A percentile compares a stretch with the other conserved stretches of the same genome.
Conservation (phyloP, 2,888 invertebrate genomes). For the Cerastoderma edule region DNA sequence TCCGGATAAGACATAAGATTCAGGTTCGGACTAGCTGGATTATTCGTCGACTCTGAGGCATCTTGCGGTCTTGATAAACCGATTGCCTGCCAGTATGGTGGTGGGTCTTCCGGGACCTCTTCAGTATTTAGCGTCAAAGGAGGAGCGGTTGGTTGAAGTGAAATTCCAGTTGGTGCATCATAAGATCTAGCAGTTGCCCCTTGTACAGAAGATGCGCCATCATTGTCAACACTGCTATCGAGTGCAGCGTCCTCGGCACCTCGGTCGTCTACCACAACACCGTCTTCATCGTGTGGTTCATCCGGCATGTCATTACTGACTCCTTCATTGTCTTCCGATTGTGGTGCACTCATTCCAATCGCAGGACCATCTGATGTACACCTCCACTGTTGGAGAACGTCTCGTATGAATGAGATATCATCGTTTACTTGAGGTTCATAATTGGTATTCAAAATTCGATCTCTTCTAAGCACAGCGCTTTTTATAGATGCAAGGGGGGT, state of each 20-base stretch:
- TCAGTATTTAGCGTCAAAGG: slow-evolving; percentile 34
- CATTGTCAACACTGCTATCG: slow-evolving; percentile 9
- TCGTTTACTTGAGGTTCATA: background rate
- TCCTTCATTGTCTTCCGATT: background rate
- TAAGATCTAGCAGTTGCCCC: slow-evolving; percentile 9
- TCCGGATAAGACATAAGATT: slow-evolving; percentile 1
- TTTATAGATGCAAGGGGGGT: background rate
- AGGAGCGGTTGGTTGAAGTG: slow-evolving; percentile 30
- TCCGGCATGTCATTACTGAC: too few relatives aligned
- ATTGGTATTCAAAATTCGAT: background rate
- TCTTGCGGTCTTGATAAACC: slow-evolving; percentile 42
- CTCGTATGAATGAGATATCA: slow-evolving; percentile 2
- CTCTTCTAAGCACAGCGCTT: background rate
- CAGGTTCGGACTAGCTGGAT: slow-evolving; percentile 17
- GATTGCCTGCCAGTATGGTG: slow-evolving; percentile 63
- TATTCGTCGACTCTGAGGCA: slow-evolving; percentile 1
- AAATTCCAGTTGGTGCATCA: too few relatives aligned
- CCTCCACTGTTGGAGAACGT: slow-evolving; percentile 9
- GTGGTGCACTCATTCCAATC: background rate
- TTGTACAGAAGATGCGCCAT: background rate
- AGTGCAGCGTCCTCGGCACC: background rate
- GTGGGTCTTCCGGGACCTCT: slow-evolving; percentile 52
- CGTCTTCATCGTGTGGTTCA: background rate
- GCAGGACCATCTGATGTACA: background rate
- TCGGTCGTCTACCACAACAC: background rate